Percentiles rank a stretch among this genome's conserved stretches.
Evolutionary conservation across 2,113 vertebrate genomes (phyloP).

Genomic region (Atherinomorus stipes): DNA sequence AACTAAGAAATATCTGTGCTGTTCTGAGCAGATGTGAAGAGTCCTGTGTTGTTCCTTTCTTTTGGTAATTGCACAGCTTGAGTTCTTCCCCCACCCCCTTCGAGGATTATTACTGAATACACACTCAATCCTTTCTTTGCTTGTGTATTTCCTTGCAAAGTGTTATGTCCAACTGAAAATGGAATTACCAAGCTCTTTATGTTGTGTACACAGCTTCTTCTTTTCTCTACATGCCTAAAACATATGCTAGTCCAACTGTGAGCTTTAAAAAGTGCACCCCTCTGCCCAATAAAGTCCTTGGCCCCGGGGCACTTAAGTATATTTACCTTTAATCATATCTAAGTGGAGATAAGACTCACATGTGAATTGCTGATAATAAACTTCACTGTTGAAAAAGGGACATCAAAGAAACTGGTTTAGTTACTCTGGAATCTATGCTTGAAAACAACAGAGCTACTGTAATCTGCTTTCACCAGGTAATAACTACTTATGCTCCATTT

Average conservation of each 20-base stretch:
- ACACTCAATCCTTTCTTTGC: conserved; percentile 57
- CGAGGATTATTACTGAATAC: conserved; percentile 64
- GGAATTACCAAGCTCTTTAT: conserved; percentile 68
- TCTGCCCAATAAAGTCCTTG: conserved; percentile 58
- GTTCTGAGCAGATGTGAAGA: conserved; percentile 66
- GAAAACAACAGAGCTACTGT: conserved; percentile 3
- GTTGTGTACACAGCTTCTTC: conserved; percentile 54
- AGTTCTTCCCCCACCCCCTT: conserved; percentile 55
- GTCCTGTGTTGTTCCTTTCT: conserved; percentile 56
- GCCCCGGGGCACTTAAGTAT: conserved; percentile 58
- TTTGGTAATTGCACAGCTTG: conserved; percentile 75
- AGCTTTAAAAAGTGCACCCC: conserved; percentile 55
- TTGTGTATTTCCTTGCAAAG: conserved; percentile 59
- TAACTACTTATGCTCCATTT: not conserved
- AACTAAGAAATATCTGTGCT: conserved; percentile 66
- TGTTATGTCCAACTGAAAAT: conserved; percentile 71
- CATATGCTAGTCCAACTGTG: conserved; percentile 65
- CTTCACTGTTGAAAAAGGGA: conserved; percentile 17
- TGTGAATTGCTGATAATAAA: conserved; percentile 56
- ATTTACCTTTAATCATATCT: conserved; percentile 73
- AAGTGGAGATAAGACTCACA: conserved; percentile 44
- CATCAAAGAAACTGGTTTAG: conserved; percentile 28
- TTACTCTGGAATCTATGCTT: conserved; percentile 23
- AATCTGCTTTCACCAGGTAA: conserved; percentile 30
- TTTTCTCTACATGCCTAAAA: conserved; percentile 69